These are phyloP conservation scores for Drosophila falleni DNA, from an alignment of 2,888 invertebrate species.

Conservation along the genomic window DNA sequence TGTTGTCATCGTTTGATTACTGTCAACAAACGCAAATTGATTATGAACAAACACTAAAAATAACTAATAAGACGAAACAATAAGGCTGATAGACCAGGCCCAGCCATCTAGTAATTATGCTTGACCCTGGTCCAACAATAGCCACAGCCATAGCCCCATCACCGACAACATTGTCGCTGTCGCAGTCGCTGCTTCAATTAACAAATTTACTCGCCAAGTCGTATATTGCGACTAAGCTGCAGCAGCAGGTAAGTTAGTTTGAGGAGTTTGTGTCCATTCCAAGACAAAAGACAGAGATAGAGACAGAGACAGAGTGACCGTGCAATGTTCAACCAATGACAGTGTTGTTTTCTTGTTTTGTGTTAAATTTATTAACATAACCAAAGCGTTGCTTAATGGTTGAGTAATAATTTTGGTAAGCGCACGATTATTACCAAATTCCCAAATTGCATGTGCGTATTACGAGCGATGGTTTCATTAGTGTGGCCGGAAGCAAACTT, in stretches of 20 bases:
- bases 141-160: constrained; percentile 45
- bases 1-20: constrained; percentile 42
- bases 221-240: constrained; percentile 59
- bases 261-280: constrained; percentile 13
- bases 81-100: constrained; percentile 32
- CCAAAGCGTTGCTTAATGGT: constrained; percentile 38
- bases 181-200: constrained; percentile 58
- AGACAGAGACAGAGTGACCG: constrained; percentile 39
- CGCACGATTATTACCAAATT: constrained; percentile 50
- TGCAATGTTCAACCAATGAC: constrained; percentile 53
- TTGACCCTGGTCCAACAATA: constrained; percentile 81
- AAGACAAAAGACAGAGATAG: constrained; percentile 26
- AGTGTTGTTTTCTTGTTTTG: constrained; percentile 28
- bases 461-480: constrained; percentile 32
- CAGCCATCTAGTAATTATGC: constrained; percentile 73
- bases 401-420: constrained; percentile 47
- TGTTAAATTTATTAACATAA: constrained; percentile 58
- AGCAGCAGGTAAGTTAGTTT: constrained; percentile 62
- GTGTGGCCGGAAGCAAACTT: constrained; percentile 43
- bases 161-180: constrained; percentile 54
- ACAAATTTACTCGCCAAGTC: constrained; percentile 58
- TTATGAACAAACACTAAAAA: constrained; percentile 75
- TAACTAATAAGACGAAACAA: constrained; percentile 48
- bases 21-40: constrained; percentile 71
- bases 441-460: constrained; percentile 46